These are phyloP conservation scores for Anoplolepis gracilipes DNA, from an alignment of 1,140 invertebrate genomes.

Conservation along the genomic window DNA sequence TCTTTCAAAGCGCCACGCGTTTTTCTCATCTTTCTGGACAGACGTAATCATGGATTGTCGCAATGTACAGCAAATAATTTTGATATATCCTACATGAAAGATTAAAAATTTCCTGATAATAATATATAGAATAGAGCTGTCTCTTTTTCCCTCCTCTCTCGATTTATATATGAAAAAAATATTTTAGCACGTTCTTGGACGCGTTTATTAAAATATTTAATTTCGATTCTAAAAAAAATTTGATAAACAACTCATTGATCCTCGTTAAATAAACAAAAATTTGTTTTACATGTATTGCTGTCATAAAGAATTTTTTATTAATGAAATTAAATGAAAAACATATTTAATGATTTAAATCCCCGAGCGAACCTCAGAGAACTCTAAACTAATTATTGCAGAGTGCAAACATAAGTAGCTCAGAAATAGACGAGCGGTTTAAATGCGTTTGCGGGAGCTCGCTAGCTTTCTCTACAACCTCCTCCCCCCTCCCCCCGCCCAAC, in stretches of 20 bases:
- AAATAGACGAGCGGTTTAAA: constrained; percentile 43
- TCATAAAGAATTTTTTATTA: background rate
- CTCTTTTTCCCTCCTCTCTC: background rate
- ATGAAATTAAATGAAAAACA: background rate
- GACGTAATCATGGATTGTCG: constrained; percentile 30
- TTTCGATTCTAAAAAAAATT: background rate
- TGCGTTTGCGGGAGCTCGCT: constrained; percentile 22
- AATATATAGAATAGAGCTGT: constrained; percentile 1
- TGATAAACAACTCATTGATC: background rate
- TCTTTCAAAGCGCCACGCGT: constrained; percentile 1
- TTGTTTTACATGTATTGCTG: background rate
- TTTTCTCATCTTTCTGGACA: constrained; percentile 29
- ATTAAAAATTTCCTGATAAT: constrained; percentile 6
- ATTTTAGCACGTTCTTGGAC: background rate
- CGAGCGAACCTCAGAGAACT: background rate
- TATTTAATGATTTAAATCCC: constrained; percentile 6
- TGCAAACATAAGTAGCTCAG: constrained; percentile 41
- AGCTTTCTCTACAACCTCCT: background rate
- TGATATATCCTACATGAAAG: background rate
- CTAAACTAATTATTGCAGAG: constrained; percentile 22
- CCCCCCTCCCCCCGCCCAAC: too few relatives aligned
- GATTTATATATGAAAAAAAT: background rate
- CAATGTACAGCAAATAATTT: constrained; percentile 11
- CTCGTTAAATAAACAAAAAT: background rate
- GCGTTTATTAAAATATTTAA: too few relatives aligned